These are phyloP conservation scores for Selene dorsalis DNA, from an alignment of 2,797 vertebrate species.

Conservation along the genomic window DNA sequence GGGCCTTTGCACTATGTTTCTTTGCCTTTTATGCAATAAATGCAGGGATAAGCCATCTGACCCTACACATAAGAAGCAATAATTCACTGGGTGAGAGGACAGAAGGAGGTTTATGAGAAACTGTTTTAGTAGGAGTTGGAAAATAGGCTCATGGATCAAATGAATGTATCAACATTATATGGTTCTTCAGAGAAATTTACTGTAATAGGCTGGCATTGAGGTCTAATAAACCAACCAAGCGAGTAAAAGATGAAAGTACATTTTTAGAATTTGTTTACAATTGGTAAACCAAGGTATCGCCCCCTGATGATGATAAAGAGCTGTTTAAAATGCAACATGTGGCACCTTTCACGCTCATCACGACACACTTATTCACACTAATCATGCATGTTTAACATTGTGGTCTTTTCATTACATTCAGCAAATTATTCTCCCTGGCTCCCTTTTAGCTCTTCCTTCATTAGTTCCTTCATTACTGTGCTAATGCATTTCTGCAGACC, in stretches of 20 bases:
- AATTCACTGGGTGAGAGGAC: no score
- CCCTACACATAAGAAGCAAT: no score
- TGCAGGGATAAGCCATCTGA: neutral
- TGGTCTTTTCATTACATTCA: conserved; percentile 49
- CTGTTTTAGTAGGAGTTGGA: no score
- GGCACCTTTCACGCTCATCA: neutral
- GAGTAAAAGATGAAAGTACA: neutral
- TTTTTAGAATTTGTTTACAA: conserved; percentile 4
- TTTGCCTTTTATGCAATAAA: neutral
- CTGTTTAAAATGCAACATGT: conserved; percentile 32
- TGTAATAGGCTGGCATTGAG: neutral
- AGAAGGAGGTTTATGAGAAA: no score
- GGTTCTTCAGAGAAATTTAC: neutral
- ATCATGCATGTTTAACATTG: conserved; percentile 28
- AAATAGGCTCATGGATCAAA: neutral
- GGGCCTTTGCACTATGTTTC: neutral
- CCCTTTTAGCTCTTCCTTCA: conserved; percentile 49
- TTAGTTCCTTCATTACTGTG: conserved; percentile 57
- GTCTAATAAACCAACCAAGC: neutral
- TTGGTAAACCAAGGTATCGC: conserved; percentile 4
- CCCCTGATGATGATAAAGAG: conserved; percentile 17
- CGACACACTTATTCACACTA: conserved; percentile 27
- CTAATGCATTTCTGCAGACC: conserved; percentile 60
- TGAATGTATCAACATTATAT: neutral
- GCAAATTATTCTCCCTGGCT: conserved; percentile 34